Percentiles rank a stretch among this genome's conserved stretches.
phyloP scores from a whole-genome alignment of 1,140 invertebrate species.

The Geopemphigus sp. region DNA sequence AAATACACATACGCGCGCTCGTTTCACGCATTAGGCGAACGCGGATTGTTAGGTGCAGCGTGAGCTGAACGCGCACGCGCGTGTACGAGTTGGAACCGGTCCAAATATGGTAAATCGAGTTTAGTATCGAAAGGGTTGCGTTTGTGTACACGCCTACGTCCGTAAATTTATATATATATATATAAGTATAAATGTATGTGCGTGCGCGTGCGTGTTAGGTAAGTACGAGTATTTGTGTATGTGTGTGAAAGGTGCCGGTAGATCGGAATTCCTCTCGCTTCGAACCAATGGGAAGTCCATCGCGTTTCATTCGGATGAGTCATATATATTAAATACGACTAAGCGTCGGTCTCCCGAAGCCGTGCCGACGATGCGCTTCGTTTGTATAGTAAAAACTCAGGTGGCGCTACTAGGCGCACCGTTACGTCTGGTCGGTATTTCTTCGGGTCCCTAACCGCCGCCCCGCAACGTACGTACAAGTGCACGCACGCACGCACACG shows the following conservation, averaged over 20 bases:
- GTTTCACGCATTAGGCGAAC: constrained; percentile 27
- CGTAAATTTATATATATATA: neutral
- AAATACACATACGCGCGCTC: neutral
- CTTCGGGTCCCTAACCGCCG: neutral
- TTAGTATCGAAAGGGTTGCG: constrained; percentile 41
- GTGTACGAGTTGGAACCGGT: constrained; percentile 39
- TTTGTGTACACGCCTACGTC: constrained; percentile 35
- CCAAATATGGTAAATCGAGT: constrained; percentile 43
- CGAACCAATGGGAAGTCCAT: constrained; percentile 35
- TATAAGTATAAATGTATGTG: neutral
- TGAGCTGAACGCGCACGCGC: no score
- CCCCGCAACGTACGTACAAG: neutral
- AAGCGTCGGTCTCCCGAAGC: neutral
- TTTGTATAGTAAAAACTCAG: neutral
- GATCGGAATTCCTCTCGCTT: constrained; percentile 42
- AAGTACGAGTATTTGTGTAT: neutral
- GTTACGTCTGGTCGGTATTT: constrained; percentile 32
- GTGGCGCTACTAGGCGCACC: constrained; percentile 46
- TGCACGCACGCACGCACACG: no score
- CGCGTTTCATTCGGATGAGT: constrained; percentile 38
- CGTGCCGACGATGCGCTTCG: neutral
- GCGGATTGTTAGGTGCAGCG: constrained; percentile 22
- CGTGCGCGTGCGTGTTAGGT: neutral
- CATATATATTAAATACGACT: constrained; percentile 5
- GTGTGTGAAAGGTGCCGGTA: constrained; percentile 43